Conservation (phyloP, 2,113 vertebrate species). For the Psophia crepitans region DNA sequence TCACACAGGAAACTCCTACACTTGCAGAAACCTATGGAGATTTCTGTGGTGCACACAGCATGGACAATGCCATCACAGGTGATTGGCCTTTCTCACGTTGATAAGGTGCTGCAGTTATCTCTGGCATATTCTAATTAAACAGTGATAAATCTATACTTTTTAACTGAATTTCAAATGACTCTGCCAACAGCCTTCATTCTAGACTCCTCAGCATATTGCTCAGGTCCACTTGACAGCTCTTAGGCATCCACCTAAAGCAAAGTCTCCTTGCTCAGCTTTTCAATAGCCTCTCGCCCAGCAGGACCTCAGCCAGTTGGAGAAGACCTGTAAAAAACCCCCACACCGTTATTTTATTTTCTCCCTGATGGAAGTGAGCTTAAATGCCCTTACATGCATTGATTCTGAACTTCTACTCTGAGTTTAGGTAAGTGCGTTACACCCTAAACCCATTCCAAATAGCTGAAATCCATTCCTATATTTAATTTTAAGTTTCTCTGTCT, state of each 20-base stretch:
- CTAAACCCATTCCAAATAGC: neutral
- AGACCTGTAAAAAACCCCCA: neutral
- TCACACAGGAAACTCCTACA: rapidly evolving
- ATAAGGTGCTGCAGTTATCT: neutral
- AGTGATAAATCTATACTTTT: neutral
- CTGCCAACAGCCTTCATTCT: neutral
- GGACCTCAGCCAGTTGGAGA: neutral
- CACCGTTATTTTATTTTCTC: neutral
- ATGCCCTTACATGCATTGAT: neutral
- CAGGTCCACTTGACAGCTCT: neutral
- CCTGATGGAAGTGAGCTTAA: neutral
- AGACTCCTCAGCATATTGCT: neutral
- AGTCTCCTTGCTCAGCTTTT: neutral
- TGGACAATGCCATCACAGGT: neutral
- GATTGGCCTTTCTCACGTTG: neutral
- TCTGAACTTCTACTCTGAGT: neutral
- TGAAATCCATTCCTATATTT: neutral
- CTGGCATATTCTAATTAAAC: neutral
- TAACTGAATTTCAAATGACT: neutral
- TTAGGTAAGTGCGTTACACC: neutral
- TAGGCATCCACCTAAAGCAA: neutral
- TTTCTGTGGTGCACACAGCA: rapidly evolving
- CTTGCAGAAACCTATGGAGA: neutral
- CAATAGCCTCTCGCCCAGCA: neutral
- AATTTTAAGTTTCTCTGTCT: neutral